Base-by-base conservation (phyloP, 2,888 invertebrate genomes). In the Hypercompe scribonia region DNA sequence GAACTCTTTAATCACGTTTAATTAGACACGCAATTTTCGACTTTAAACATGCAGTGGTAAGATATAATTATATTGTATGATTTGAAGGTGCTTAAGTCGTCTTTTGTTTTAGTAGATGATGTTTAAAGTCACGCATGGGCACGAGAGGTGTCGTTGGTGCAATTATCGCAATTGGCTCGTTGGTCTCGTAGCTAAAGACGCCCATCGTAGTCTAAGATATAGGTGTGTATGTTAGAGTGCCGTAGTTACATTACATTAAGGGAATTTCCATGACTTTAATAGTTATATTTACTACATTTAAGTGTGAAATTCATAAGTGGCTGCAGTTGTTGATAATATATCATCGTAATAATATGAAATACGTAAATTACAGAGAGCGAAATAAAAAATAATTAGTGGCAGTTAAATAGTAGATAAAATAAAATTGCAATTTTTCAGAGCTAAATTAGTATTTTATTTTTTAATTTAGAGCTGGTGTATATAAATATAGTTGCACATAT, bases 141-240 rank as follows among this genome's bases (percentile, higher is more conserved):
- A 92, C 87, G 89, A 93, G 93, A 94, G 94, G 95, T 95, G 95
- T 94, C 94, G 92, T 91, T 92, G 90, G 87, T 86, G 92, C 93
- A 95, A 95, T 95, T 95, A 95, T 92, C 89, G 93, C 95, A 95
- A 95, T 95, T 95, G 95, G 95, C 94, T 92, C 92, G 92, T 91
- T 92, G 92, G 93, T 90, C 92, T 92, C 90, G 88, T 87, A 90
- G 90, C 88, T 89, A 91, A 91, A 92, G 93, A 94, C 95, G 94
- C 94, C 94, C 95, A 92, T 93, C 89, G 89, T 88, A 87, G 87
- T 89, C 89, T 86, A 84, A 88, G 84, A 87, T 86, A 87, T 86
- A 31, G 84, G 79, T 76, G 79, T 79, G 80, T 77, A 80, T 84
- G 78, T 81, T 79, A 31, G 77, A 78, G 73, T 78, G 74, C 76